Percentiles rank a stretch among this genome's conserved stretches.
Evolutionary conservation across 92 coral and sea anemone species (phyloP).

Genomic region (Umimayanthus kanabou): DNA sequence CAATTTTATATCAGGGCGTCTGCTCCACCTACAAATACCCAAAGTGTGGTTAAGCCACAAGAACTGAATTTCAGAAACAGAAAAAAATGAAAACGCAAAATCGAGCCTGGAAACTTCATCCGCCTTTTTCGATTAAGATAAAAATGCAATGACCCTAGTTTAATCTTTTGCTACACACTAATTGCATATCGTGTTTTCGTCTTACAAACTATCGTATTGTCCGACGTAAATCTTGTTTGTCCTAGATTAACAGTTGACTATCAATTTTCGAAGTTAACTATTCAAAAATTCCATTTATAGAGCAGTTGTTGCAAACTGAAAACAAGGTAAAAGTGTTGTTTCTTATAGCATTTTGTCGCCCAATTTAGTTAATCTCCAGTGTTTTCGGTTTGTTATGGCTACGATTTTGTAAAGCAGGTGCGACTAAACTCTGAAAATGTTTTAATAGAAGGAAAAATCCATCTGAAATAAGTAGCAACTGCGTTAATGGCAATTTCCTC

Average conservation of each 20-base stretch:
- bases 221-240: background rate
- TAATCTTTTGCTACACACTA: background rate
- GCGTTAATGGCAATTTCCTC: background rate
- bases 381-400: too few species aligned
- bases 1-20: too few species aligned
- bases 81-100: too few species aligned
- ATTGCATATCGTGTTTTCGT: background rate
- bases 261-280: background rate
- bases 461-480: too few species aligned
- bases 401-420: background rate
- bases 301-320: background rate
- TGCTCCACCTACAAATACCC: too few species aligned
- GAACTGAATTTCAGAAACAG: too few species aligned
- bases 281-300: too few species aligned
- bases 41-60: too few species aligned
- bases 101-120: too few species aligned
- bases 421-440: background rate
- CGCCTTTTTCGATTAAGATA: too few species aligned
- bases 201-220: background rate
- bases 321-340: background rate
- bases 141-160: background rate
- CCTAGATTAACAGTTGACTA: background rate
- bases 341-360: too few species aligned
- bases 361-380: too few species aligned
- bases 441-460: background rate